Base-by-base conservation (phyloP, 1,140 invertebrate genomes). In the Temnothorax longispinosus region DNA sequence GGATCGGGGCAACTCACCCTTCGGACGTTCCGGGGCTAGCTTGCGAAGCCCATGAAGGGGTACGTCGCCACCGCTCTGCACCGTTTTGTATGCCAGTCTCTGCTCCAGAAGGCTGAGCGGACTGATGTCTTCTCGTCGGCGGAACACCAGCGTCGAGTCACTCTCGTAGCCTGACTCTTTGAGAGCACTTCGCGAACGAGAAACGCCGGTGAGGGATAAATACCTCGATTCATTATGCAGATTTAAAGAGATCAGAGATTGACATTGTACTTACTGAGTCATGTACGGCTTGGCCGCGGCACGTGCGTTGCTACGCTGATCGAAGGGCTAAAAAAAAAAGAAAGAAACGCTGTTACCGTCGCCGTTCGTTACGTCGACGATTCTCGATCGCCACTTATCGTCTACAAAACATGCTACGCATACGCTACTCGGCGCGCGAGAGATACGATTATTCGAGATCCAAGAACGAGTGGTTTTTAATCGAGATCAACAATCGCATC, bases 101-200 rank as follows among this genome's bases (percentile, higher is more conserved):
- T 98, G 97, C 91, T 99, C 97, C 6, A 97, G 96, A 0, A 98
- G 98, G 85, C 97, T 98, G 32, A 98, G 92, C 7, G 97, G 97
- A 88, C 96, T 97, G 89, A 95, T 95, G 56, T 96, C 96, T 90
- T 97, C 96, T 77, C 97, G 96, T 84, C 97, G 96, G 89, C 97
- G 96, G 92, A 98, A 98, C 74, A 98, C 96, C 82, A 98, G 95
- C 15, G 98, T 98, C 1, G 98, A 98, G 94, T 99, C 98, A 91
- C 98, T 98, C 94, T 98, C 98, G 94, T 98, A 99, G 18, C 98
- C 98, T 2, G 97, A 97, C 94, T 98, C 98, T 95, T 98, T 98
- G 50, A 98, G 95, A 71, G 97, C 97, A 93, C 97, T 98, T 90
- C 5, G 92, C 94, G 50, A 50, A 71, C 32, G 32, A 82, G 41